phyloP scores from a whole-genome alignment of 1,140 invertebrate species.

The Leptinotarsa texana region DNA sequence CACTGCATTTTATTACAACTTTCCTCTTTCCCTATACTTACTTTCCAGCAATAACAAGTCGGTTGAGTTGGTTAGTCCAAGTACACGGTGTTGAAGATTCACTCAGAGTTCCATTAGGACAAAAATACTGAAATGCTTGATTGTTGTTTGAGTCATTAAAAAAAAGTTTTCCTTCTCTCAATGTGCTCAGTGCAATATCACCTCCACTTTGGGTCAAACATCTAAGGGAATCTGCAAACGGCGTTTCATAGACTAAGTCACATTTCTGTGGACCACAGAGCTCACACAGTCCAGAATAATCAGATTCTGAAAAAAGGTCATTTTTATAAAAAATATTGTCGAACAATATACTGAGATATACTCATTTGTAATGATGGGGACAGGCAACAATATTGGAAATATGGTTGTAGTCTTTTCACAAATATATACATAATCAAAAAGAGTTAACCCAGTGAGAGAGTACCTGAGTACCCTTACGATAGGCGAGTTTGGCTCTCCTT shows the following conservation, averaged over 20 bases:
- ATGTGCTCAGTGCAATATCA: slow-evolving; percentile 62
- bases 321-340: too few species aligned
- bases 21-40: slow-evolving; percentile 48
- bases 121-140: slow-evolving; percentile 57
- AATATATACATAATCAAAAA: too few species aligned
- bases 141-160: slow-evolving; percentile 38
- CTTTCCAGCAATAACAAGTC: slow-evolving; percentile 59
- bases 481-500: too few species aligned
- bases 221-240: slow-evolving; percentile 55
- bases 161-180: slow-evolving; percentile 47
- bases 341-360: too few species aligned
- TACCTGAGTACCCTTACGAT: too few species aligned
- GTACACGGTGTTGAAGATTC: slow-evolving; percentile 57
- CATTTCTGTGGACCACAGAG: slow-evolving; percentile 55
- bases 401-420: too few species aligned
- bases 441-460: too few species aligned
- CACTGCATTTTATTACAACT: too few species aligned
- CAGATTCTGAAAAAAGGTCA: slow-evolving; percentile 52
- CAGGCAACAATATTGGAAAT: too few species aligned
- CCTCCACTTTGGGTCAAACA: slow-evolving; percentile 59
- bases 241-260: slow-evolving; percentile 26
- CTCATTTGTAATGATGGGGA: too few species aligned
- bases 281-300: slow-evolving; percentile 59
- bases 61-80: slow-evolving; percentile 66
- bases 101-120: slow-evolving; percentile 64